Evolutionary conservation across 1,140 invertebrate genomes (phyloP).

Genomic region (Acromyrmex heyeri): DNA sequence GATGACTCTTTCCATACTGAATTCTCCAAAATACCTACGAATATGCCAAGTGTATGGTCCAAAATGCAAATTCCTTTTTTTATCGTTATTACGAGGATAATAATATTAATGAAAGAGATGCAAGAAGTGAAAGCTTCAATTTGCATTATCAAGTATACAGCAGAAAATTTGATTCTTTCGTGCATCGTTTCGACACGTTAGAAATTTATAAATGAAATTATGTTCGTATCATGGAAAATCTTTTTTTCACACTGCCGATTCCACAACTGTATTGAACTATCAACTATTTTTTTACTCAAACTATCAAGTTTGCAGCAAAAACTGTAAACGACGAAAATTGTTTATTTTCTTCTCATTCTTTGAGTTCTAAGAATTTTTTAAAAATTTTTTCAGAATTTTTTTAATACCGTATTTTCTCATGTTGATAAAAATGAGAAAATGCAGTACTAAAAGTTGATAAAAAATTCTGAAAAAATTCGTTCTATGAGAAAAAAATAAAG

Average conservation of each 20-base stretch:
- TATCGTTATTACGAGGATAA: background rate
- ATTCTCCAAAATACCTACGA: constrained; percentile 81
- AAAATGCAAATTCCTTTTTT: constrained; percentile 25
- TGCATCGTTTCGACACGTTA: background rate
- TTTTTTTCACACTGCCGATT: background rate
- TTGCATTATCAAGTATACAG: background rate
- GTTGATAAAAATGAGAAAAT: no score
- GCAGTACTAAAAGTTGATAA: no score
- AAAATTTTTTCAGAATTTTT: no score
- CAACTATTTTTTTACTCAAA: no score
- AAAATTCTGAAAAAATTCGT: no score
- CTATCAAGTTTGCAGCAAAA: no score
- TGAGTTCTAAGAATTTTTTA: no score
- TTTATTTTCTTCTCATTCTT: no score
- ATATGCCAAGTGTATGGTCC: constrained; percentile 67
- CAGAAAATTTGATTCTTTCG: background rate
- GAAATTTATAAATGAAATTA: background rate
- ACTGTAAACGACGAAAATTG: no score
- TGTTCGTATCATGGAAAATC: background rate
- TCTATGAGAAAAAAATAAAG: no score
- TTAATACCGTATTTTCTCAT: no score
- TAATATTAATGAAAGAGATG: background rate
- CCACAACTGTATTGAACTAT: no score
- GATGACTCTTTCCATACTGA: constrained; percentile 85
- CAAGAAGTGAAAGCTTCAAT: background rate